phyloP scores from a whole-genome alignment of 1,140 invertebrate genomes.

The Drosophila virilis region DNA sequence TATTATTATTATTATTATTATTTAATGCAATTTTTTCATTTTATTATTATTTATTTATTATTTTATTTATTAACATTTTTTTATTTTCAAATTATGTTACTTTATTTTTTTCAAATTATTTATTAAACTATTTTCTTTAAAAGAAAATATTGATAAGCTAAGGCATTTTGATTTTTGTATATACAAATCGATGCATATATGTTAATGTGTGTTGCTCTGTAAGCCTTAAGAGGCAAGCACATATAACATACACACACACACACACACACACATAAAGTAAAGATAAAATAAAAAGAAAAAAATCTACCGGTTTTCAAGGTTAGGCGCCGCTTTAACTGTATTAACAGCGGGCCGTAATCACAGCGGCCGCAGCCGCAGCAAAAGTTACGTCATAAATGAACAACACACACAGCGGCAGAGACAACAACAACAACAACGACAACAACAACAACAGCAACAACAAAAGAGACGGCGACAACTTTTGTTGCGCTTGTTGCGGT shows the following conservation, averaged over 20 bases:
- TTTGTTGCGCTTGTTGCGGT: constrained; percentile 64
- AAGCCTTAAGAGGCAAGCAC: constrained; percentile 40
- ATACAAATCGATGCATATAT: constrained; percentile 3
- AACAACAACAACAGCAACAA: constrained; percentile 42
- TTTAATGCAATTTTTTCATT: too few species aligned
- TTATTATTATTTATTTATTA: too few species aligned
- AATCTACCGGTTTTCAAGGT: constrained; percentile 84
- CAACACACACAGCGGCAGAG: constrained; percentile 36
- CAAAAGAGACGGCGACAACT: constrained; percentile 42
- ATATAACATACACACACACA: constrained; percentile 36
- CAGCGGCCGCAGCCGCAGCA: constrained; percentile 63
- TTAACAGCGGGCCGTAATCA: constrained; percentile 78
- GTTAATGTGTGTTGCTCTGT: constrained; percentile 14
- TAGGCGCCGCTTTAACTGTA: constrained; percentile 80
- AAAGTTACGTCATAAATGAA: constrained; percentile 75
- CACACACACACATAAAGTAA: constrained; percentile 65
- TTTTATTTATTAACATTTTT: too few species aligned
- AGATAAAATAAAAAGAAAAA: constrained; percentile 65
- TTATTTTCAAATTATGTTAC: background rate
- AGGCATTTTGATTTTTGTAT: constrained; percentile 6
- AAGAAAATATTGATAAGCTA: constrained; percentile 2
- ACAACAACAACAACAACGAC: constrained; percentile 43
- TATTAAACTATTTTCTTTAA: background rate
- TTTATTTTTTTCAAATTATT: background rate
- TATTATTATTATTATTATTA: too few species aligned